These are phyloP conservation scores for Plutomurus gul DNA, from an alignment of 1,140 invertebrate genomes.

Conservation along the genomic window DNA sequence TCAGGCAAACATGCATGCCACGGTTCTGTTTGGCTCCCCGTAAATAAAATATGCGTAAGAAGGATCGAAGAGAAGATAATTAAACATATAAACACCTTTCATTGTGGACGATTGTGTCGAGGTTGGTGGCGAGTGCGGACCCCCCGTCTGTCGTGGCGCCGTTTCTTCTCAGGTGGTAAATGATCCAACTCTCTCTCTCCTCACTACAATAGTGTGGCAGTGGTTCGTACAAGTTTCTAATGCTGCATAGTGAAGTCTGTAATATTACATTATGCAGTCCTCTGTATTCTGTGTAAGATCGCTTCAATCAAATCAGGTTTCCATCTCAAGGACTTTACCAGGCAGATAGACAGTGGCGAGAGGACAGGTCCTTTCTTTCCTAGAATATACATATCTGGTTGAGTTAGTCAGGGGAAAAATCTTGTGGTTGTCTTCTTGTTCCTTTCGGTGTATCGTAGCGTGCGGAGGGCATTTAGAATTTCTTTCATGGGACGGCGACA, in stretches of 20 bases:
- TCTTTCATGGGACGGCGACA: background rate
- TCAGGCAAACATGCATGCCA: background rate
- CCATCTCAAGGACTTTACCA: background rate
- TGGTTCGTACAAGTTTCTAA: background rate
- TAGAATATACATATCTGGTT: background rate
- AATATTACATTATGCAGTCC: background rate
- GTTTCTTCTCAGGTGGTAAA: slow-evolving; percentile 49
- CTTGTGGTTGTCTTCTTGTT: background rate
- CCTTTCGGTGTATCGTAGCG: background rate
- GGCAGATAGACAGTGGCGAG: background rate
- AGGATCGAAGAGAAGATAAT: slow-evolving; percentile 22
- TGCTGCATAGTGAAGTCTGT: background rate
- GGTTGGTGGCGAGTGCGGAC: slow-evolving; percentile 32
- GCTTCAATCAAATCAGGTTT: slow-evolving; percentile 17
- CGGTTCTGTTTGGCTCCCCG: background rate
- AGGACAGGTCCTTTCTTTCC: background rate
- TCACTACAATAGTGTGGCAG: background rate
- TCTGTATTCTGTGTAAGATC: no score
- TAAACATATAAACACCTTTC: slow-evolving; percentile 45
- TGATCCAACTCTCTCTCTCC: slow-evolving; percentile 31
- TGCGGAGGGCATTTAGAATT: background rate
- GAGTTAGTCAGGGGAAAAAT: background rate
- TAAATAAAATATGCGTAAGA: slow-evolving; percentile 18
- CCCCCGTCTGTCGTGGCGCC: slow-evolving; percentile 45
- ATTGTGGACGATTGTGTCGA: slow-evolving; percentile 29